A percentile compares a stretch with the other conserved stretches of the same genome.
phyloP scores from a whole-genome alignment of 2,113 vertebrate species.

The Stomatorhinus ivindoensis region DNA sequence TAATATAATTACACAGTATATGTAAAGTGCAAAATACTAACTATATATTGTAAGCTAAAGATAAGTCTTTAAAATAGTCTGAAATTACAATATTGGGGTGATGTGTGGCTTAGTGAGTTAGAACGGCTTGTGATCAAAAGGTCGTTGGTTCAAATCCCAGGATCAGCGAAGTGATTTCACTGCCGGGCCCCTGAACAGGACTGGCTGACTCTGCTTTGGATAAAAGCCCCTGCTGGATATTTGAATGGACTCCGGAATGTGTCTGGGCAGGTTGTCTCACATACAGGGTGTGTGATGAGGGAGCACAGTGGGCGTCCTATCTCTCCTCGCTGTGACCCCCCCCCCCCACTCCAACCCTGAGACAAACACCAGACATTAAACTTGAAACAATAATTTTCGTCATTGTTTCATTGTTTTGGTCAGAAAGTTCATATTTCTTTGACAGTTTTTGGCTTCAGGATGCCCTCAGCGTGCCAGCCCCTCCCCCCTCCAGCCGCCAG shows the following conservation, averaged over 20 bases:
- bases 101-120: neutral
- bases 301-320: neutral
- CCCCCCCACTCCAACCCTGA: neutral
- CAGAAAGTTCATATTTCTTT: neutral
- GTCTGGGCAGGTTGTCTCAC: neutral
- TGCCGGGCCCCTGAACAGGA: neutral
- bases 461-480: neutral
- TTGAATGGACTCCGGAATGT: neutral
- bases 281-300: neutral
- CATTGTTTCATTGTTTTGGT: neutral
- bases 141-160: neutral
- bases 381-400: neutral
- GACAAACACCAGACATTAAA: neutral
- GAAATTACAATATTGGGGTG: neutral
- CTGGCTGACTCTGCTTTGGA: neutral
- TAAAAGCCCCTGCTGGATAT: neutral
- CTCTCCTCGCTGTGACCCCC: neutral
- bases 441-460: neutral
- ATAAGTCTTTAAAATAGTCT: neutral
- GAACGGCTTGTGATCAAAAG: neutral
- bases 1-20: neutral
- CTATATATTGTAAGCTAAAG: neutral
- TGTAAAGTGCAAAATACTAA: neutral
- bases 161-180: neutral
- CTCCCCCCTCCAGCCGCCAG: neutral